phyloP scores from a whole-genome alignment of 2,113 vertebrate species.

The Syngnathus scovelli region DNA sequence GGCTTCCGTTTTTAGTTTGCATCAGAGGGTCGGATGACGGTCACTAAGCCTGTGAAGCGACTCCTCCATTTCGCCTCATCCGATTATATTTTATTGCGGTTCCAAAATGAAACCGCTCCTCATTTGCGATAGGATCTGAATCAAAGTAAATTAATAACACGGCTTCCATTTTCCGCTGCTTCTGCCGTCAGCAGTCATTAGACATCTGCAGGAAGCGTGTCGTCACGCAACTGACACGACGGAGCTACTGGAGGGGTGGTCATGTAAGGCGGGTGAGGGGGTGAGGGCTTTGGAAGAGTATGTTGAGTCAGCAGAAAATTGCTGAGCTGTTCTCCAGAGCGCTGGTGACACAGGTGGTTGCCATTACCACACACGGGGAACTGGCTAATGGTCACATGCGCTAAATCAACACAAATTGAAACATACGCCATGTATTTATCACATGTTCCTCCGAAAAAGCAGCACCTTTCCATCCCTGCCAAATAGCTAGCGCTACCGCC shows the following conservation, averaged over 20 bases:
- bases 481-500: not conserved
- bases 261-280: not conserved
- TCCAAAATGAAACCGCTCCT: not conserved
- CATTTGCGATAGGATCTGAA: slow-evolving; percentile 1
- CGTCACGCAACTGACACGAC: slow-evolving; percentile 53
- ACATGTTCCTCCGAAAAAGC: not conserved
- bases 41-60: not conserved
- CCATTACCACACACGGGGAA: not conserved
- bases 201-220: slow-evolving; percentile 47
- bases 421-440: not conserved
- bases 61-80: not conserved
- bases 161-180: not conserved
- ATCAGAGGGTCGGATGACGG: not conserved
- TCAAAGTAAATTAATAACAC: not conserved
- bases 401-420: not conserved
- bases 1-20: not conserved
- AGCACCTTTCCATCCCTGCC: not conserved
- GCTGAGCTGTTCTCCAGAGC: not conserved
- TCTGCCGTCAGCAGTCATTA: slow-evolving; percentile 41
- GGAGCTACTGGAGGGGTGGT: slow-evolving; percentile 35
- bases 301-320: not conserved
- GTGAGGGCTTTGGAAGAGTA: not conserved
- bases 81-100: not conserved
- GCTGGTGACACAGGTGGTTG: not conserved
- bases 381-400: not conserved